A percentile compares a stretch with the other conserved stretches of the same genome.
Evolutionary conservation across 1,140 invertebrate species (phyloP).

Genomic region (Drosophila gunungcola): DNA sequence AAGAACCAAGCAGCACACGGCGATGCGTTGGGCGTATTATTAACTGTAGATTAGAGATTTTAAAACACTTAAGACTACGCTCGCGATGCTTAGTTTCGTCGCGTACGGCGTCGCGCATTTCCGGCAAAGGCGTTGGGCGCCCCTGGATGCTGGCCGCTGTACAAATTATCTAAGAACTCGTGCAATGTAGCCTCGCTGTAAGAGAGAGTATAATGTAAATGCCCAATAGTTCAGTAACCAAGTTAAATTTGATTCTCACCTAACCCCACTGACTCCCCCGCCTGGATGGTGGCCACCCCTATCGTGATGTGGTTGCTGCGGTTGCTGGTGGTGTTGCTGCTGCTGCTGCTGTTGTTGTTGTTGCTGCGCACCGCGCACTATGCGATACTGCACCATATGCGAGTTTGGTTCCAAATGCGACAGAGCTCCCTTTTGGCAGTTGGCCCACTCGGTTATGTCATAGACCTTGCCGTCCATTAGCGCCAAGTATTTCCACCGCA

Average conservation of each 20-base stretch:
- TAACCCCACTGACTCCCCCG: constrained; percentile 55
- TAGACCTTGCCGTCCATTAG: constrained; percentile 97
- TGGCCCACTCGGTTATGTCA: constrained; percentile 98
- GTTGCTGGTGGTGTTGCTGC: constrained; percentile 61
- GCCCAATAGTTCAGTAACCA: background rate
- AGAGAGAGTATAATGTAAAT: background rate
- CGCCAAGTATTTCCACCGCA: constrained; percentile 97
- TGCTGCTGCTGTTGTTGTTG: constrained; percentile 81
- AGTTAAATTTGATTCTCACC: constrained; percentile 19
- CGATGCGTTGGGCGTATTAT: constrained; percentile 32
- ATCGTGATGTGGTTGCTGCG: constrained; percentile 56
- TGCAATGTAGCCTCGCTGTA: constrained; percentile 78
- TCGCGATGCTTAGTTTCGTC: constrained; percentile 67
- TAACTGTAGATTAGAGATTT: constrained; percentile 70
- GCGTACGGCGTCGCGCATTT: constrained; percentile 68
- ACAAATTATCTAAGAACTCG: constrained; percentile 83
- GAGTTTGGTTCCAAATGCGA: constrained; percentile 93
- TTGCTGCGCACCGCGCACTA: constrained; percentile 90
- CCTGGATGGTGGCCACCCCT: constrained; percentile 61
- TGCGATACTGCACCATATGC: constrained; percentile 96
- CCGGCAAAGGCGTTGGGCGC: constrained; percentile 65
- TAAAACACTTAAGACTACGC: constrained; percentile 70
- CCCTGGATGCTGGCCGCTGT: constrained; percentile 81
- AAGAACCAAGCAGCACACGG: constrained; percentile 28
- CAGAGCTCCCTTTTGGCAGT: constrained; percentile 94